Percentiles rank a stretch among this genome's conserved stretches.
phyloP scores from a whole-genome alignment of 2,797 vertebrate species.

The Lepilemur septentrionalis region DNA sequence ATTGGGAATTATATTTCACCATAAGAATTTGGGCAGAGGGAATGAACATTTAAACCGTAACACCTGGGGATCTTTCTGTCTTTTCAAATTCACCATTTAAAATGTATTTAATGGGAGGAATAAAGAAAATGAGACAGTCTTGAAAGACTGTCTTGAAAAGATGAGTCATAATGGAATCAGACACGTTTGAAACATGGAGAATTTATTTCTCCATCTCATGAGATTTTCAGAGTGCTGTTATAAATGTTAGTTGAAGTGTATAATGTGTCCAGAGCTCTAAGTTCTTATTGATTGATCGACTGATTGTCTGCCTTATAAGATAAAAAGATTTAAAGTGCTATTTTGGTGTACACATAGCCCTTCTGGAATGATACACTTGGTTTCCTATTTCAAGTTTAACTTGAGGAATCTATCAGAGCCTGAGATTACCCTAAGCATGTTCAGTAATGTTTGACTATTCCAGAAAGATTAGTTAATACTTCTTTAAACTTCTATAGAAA shows the following conservation, averaged over 20 bases:
- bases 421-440: background rate
- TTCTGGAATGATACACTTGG: background rate
- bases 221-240: background rate
- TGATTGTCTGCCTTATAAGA: background rate
- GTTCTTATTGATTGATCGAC: background rate
- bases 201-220: background rate
- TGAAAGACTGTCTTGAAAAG: slow-evolving; percentile 34
- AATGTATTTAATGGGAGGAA: background rate
- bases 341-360: background rate
- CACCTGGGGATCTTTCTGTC: background rate
- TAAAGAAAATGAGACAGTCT: background rate
- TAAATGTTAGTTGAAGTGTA: background rate
- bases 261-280: background rate
- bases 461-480: background rate
- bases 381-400: background rate
- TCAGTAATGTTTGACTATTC: background rate
- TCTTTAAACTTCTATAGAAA: background rate
- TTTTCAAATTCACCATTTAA: background rate
- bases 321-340: background rate
- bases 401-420: background rate
- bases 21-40: background rate
- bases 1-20: background rate
- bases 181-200: background rate
- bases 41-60: background rate
- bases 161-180: background rate